Base-by-base conservation (phyloP, 1,140 invertebrate genomes). In the Drosophila eugracilis region DNA sequence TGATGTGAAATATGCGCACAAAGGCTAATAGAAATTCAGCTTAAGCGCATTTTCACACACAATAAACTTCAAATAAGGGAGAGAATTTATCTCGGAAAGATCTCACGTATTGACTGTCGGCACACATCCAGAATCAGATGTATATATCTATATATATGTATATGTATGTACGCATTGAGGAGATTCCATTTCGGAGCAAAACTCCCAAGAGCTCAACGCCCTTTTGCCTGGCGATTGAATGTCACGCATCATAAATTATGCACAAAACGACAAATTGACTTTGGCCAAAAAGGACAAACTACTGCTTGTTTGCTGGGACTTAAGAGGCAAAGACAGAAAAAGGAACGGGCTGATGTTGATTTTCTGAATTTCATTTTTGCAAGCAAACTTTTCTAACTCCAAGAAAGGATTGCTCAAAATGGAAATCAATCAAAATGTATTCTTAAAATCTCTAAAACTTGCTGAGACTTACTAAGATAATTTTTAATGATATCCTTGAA, bases 191-290 rank as follows among this genome's bases (percentile, higher is more conserved):
- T 79, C 10, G 44, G 22, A 36, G 32, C 14, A 9, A 32, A 47
- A 41, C 55, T 74, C 39, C 49, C 63, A 24, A 15, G 52, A 48
- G 75, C 71, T 59, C 42, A 71, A 72, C 85, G 75, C 55, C 67
- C 57, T 80, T 80, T 78, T 70, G 57, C 63, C 52, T 42, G 73
- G 41, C 73, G 76, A 85, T 89, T 89, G 85, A 89, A 89, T 89
- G 85, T 89, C 85, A 89, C 80, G 80, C 85, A 66, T 85, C 85
- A 89, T 89, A 85, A 89, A 89, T 89, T 89, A 88, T 88, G 83
- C 81, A 88, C 73, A 78, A 74, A 73, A 75, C 81, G 57, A 73
- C 84, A 86, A 73, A 59, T 86, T 88, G 81, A 88, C 80, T 84
- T 85, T 79, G 50, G 48, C 53, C 44, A 45, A 41, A 52, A 36